Evolutionary conservation across 2,888 invertebrate species (phyloP).

Genomic region (Drosophila paucipuncta): DNA sequence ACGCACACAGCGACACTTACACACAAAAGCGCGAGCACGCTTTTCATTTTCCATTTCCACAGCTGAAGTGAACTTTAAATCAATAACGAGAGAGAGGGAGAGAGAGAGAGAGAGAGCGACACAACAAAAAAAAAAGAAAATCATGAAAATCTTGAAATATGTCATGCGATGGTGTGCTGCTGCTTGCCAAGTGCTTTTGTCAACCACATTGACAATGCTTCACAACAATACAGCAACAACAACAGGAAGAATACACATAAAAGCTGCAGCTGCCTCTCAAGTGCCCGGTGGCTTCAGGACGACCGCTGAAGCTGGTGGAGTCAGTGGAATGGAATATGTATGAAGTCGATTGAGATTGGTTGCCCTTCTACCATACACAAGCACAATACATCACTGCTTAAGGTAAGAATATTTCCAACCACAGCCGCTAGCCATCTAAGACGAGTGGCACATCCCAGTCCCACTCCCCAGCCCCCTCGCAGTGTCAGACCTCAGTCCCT

Average conservation of each 20-base stretch:
- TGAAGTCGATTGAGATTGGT: conserved; percentile 65
- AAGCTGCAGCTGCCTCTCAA: conserved; percentile 52
- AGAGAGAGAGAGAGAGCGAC: conserved; percentile 9
- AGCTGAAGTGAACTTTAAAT: conserved; percentile 72
- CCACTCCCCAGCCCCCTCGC: neutral
- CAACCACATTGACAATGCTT: conserved; percentile 75
- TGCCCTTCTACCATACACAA: conserved; percentile 35
- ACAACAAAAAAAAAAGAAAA: conserved; percentile 12
- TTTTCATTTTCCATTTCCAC: conserved; percentile 49
- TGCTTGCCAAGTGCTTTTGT: conserved; percentile 73
- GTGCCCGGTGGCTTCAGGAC: conserved; percentile 26
- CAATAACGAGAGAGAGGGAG: conserved; percentile 58
- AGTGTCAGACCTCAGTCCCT: conserved; percentile 1
- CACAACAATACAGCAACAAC: conserved; percentile 50
- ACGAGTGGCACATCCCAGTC: conserved; percentile 7
- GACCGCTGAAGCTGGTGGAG: conserved; percentile 6
- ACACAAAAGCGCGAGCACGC: conserved; percentile 40
- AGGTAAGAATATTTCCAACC: conserved; percentile 54
- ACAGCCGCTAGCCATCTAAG: conserved; percentile 18
- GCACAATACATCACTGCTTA: conserved; percentile 56
- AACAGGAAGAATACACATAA: conserved; percentile 36
- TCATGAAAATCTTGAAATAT: conserved; percentile 63
- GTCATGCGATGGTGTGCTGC: conserved; percentile 43
- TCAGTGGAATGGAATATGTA: conserved; percentile 31
- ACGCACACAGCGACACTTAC: conserved; percentile 48